Base-by-base conservation (phyloP, 2,797 vertebrate species). In the Myotis myotis region DNA sequence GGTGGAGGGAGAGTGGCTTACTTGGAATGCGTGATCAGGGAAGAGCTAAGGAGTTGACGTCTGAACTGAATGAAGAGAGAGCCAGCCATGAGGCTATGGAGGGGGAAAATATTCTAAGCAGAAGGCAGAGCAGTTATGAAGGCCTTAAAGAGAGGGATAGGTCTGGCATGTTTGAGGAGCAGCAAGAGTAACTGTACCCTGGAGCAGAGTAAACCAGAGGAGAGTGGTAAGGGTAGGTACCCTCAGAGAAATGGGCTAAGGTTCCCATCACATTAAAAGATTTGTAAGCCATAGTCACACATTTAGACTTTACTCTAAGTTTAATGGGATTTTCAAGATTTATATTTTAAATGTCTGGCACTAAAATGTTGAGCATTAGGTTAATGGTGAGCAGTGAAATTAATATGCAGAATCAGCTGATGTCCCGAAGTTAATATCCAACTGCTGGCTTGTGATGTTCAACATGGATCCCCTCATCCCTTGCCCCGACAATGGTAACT, bases 241-340 rank as follows among this genome's bases (percentile, higher is more conserved):
- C 41, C 38, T 30, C 36, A 44, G 23, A 92, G 44, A 72, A 3
- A 20, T 44, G 36, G 57, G 11, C 30, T 47, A 6, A 30, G 20
- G 25, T 15, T 22, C 10, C 4, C 13, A 8, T 57, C 19, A 12
- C 38, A 62, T 55, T 51, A 38, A 82, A 91, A 71, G 19, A 22
- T 64, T 47, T 89, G 28, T 23, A 79, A 68, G 10, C n/a, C 28
- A 51, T 9, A 53, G 41, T 16, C 86, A 74, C 25, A 5, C 6
- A 0, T 41, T 91, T 70, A 84, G 20, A 51, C 36, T 79, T 72
- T 57, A 70, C 44, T 76, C n/a, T 44, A 66, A 60, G 30, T 36
- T 79, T 91, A 83, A 76, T 25, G 8, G 30, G 25, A 70, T 47
- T 78, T 87, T 78, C 49, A 80, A 85, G 38, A 74, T 74, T 82